Conservation (phyloP, 2,888 invertebrate genomes). For the Cerastis rubricosa region DNA sequence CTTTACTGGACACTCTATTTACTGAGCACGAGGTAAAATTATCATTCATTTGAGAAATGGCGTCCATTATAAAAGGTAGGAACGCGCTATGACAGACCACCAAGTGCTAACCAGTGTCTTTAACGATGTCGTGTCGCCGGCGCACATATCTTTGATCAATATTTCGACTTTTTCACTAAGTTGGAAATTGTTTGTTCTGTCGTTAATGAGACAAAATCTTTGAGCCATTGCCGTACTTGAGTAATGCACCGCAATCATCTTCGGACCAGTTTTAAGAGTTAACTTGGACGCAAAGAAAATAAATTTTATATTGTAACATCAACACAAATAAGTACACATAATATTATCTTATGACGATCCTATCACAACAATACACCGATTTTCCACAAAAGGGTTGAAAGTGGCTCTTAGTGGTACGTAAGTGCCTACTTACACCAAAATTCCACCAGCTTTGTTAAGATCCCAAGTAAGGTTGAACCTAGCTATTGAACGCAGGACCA, state of each 20-base stretch:
- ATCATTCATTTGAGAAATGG: slow-evolving; percentile 68
- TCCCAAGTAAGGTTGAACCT: background rate
- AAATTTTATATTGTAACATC: background rate
- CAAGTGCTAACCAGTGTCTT: slow-evolving; percentile 7
- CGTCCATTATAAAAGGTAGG: slow-evolving; percentile 59
- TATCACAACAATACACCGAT: background rate
- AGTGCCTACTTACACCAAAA: background rate
- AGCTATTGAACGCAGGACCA: background rate
- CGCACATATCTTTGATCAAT: slow-evolving; percentile 67
- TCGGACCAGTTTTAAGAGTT: slow-evolving; percentile 30
- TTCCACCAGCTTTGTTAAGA: background rate
- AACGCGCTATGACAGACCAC: slow-evolving; percentile 24
- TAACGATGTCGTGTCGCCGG: slow-evolving; percentile 52
- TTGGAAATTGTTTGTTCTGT: slow-evolving; percentile 50
- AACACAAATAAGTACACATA: background rate
- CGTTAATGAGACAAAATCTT: slow-evolving; percentile 58
- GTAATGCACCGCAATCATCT: slow-evolving; percentile 43
- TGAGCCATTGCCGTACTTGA: slow-evolving; percentile 33
- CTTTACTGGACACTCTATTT: slow-evolving; percentile 33
- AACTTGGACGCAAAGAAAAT: background rate
- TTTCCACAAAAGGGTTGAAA: no score
- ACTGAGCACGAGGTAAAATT: slow-evolving; percentile 58
- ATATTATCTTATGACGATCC: background rate
- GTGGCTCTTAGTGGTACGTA: background rate
- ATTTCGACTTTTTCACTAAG: slow-evolving; percentile 64